phyloP scores from a whole-genome alignment of 2,113 vertebrate genomes.

The Rhinoderma darwinii region DNA sequence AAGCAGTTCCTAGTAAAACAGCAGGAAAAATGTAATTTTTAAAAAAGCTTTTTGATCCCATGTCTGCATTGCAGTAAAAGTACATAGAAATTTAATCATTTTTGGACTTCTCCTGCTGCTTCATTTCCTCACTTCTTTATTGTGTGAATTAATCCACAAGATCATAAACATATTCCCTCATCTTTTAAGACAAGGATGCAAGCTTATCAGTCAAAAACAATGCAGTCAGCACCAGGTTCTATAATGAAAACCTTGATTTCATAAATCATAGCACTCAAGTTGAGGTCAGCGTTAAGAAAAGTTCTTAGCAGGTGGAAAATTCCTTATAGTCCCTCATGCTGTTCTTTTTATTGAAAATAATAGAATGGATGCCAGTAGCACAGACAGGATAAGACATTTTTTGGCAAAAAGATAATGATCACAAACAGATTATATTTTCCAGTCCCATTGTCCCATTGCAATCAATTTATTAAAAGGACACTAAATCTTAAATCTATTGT shows the following conservation, averaged over 20 bases:
- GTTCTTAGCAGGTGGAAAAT: slow-evolving; percentile 73
- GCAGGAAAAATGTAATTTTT: background rate
- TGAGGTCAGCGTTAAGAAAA: slow-evolving; percentile 72
- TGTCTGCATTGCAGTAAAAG: background rate
- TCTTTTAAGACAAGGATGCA: slow-evolving; percentile 60
- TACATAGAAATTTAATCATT: slow-evolving; percentile 13
- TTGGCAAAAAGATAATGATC: slow-evolving; percentile 62
- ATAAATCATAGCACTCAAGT: slow-evolving; percentile 78
- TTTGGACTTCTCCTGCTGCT: slow-evolving; percentile 11
- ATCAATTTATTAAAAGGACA: slow-evolving; percentile 49
- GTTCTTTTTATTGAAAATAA: slow-evolving; percentile 78
- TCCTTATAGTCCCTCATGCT: slow-evolving; percentile 69
- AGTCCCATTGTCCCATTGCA: slow-evolving; percentile 75
- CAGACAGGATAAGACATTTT: slow-evolving; percentile 71
- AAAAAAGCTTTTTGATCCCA: background rate
- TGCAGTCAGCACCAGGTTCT: slow-evolving; percentile 74
- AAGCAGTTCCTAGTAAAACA: background rate
- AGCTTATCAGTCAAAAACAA: slow-evolving; percentile 79
- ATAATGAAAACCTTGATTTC: slow-evolving; percentile 80
- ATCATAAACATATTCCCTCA: slow-evolving; percentile 44
- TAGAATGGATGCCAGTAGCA: slow-evolving; percentile 71
- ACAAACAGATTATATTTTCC: slow-evolving; percentile 60
- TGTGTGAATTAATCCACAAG: slow-evolving; percentile 45
- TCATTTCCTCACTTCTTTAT: slow-evolving; percentile 37
- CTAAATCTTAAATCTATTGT: background rate